Base-by-base conservation (phyloP, 2,113 vertebrate genomes). In the Urocitellus parryii region DNA sequence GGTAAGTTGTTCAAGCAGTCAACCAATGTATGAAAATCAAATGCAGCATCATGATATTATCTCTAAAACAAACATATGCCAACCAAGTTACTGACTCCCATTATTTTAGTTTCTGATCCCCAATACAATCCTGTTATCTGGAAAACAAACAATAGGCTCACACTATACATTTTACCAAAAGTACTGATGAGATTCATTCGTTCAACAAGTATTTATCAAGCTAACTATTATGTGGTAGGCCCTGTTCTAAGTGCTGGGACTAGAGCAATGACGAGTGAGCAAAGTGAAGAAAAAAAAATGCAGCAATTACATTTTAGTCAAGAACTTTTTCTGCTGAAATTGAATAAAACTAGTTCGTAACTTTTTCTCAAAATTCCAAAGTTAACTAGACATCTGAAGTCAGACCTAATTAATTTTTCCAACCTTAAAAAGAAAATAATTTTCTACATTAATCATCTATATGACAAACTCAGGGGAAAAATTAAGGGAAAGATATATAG, bases 291-390 rank as follows among this genome's bases (percentile, higher is more conserved):
- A 45, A 45, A 45, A 45, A 45, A 45, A 45, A 45, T 45, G 45
- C 29, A 37, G 10, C 51, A 24, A 85, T 5, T 67, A 9, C 27
- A 70, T 42, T 82, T 79, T 25, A 51, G 22, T 72, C 32, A 39
- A 92, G 29, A 70, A 29, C 27, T 42, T 80, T 51, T 58, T 90
- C 12, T 65, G 63, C 0, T 25, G 73, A 96, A 96, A 93, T 29
- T 39, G 12, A 90, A 25, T n/a, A 53, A 78, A 82, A 51, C 65
- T 65, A 14, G 1, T 4, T 70, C 82, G 85, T n/a, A 39, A 70
- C 53, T 88, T 87, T 17, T 76, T 91, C 14, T 94, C 58, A 10
- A 95, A 95, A 96, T 83, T 48, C 3, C 42, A 78, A 89, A 88
- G 11, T 70, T 80, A 92, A 80, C 17, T 72, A 92, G 16, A 39